Evolutionary conservation across 2,888 invertebrate genomes (phyloP).

Genomic region (Atrina japonica): DNA sequence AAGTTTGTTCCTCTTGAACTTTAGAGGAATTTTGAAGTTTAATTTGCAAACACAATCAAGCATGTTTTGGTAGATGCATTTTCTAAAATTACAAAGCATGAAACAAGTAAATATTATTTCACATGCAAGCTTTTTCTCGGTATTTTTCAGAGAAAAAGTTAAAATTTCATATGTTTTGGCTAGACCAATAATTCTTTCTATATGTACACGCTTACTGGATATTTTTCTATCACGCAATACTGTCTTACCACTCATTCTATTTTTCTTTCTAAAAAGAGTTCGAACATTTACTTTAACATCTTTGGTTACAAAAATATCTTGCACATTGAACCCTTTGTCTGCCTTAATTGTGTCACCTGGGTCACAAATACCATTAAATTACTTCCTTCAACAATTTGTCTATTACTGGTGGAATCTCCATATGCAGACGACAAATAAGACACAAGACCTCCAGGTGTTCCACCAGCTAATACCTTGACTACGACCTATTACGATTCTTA

Average conservation of each 20-base stretch:
- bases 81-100: slow-evolving; percentile 48
- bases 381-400: slow-evolving; percentile 49
- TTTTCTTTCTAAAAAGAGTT: slow-evolving; percentile 53
- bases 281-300: slow-evolving; percentile 49
- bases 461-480: slow-evolving; percentile 53
- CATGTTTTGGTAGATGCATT: slow-evolving; percentile 42
- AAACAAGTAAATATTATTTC: slow-evolving; percentile 48
- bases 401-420: slow-evolving; percentile 62
- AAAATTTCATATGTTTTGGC: slow-evolving; percentile 51
- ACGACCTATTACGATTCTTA: slow-evolving; percentile 62
- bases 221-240: no score
- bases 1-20: no score
- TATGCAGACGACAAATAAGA: slow-evolving; percentile 55
- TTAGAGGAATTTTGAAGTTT: no score
- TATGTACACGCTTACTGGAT: no score
- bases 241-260: slow-evolving; percentile 45
- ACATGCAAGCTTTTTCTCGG: slow-evolving; percentile 43
- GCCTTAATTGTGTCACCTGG: slow-evolving; percentile 50
- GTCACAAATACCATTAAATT: slow-evolving; percentile 39
- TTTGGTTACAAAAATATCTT: slow-evolving; percentile 47
- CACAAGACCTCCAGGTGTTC: slow-evolving; percentile 55
- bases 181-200: slow-evolving; percentile 54
- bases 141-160: slow-evolving; percentile 38
- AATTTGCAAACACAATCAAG: no score
- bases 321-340: slow-evolving; percentile 54